Base-by-base conservation (phyloP, 2,888 invertebrate species). In the Synanthedon vespiformis region DNA sequence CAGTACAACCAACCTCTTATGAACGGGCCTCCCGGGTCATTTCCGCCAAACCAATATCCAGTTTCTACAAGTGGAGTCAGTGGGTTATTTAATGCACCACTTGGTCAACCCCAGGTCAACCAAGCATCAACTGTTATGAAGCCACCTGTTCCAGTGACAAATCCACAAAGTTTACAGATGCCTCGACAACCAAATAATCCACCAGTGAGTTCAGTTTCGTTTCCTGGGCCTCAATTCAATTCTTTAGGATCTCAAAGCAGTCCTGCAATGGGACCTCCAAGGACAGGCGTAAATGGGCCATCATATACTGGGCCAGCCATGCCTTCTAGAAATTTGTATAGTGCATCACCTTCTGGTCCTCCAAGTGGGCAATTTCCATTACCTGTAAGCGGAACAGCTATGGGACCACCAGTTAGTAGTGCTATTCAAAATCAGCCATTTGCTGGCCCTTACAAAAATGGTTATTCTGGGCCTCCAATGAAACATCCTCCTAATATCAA, bases 1-100 rank as follows among this genome's bases (percentile, higher is more conserved):
- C 83, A 82, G 61, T 70, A 65, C 57, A 77, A 62, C 59, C 82
- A 79, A 63, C 72, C 79, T 56, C 57, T 76, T 41, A 55, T 74
- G 14, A 87, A 84, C 72, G 84, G 84, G n/a, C 85, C 80, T 52
- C 55, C 51, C 1, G 47, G 49, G 13, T 14, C 55, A 48, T 54
- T 60, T 41, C 55, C 55, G 50, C 55, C 64, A 27, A 64, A 58
- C 55, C 71, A 66, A 54, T 65, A 63, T 57, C 69, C 71, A 53
- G 60, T 61, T 48, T 57, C 68, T 51, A 64, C 77, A 53, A 72
- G 58, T 62, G 60, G 66, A 41, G 72, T 63, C 55, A 72, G 59
- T 53, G 66, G 66, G 40, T 56, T 62, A 52, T 56, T 58, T 3
- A 70, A 61, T 60, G 56, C 61, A 51, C 52, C 63, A 27, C 62